These are phyloP conservation scores for Chrysaora quinquecirrha DNA, from an alignment of 30 jellyfish, hydroid and myxozoan species.

Conservation along the genomic window DNA sequence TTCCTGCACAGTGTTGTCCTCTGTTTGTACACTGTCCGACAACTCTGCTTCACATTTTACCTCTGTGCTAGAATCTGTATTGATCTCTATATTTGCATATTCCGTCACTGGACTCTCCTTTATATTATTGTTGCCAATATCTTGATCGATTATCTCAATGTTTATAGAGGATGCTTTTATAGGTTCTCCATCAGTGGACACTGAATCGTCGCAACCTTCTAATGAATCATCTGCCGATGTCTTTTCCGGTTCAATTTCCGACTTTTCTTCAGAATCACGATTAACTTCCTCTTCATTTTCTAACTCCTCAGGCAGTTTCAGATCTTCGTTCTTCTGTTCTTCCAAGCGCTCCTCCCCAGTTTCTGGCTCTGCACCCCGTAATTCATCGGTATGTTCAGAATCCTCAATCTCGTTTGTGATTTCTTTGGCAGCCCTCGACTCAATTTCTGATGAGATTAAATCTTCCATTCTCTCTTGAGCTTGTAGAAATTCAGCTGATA, in stretches of 20 bases:
- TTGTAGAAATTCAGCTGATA: not conserved
- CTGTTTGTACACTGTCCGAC: too few relatives aligned
- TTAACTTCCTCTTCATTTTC: not conserved
- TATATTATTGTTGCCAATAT: not conserved
- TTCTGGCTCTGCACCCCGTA: not conserved
- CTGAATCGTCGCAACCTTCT: not conserved
- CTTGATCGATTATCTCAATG: not conserved
- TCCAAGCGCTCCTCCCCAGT: not conserved
- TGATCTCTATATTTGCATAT: not conserved
- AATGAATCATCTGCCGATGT: not conserved
- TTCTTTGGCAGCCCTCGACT: not conserved
- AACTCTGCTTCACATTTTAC: not conserved
- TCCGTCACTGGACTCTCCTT: not conserved
- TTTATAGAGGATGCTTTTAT: not conserved
- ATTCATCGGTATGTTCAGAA: not conserved
- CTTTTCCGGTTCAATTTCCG: not conserved
- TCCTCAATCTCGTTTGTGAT: not conserved
- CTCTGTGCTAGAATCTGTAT: not conserved
- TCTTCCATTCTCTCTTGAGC: not conserved
- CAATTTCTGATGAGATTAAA: not conserved
- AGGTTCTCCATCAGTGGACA: not conserved
- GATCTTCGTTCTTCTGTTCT: too few relatives aligned
- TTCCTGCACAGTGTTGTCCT: too few relatives aligned
- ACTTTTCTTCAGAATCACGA: not conserved
- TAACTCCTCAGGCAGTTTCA: not conserved